phyloP scores from a whole-genome alignment of 1,140 invertebrate species.

The Drosophila leontia region DNA sequence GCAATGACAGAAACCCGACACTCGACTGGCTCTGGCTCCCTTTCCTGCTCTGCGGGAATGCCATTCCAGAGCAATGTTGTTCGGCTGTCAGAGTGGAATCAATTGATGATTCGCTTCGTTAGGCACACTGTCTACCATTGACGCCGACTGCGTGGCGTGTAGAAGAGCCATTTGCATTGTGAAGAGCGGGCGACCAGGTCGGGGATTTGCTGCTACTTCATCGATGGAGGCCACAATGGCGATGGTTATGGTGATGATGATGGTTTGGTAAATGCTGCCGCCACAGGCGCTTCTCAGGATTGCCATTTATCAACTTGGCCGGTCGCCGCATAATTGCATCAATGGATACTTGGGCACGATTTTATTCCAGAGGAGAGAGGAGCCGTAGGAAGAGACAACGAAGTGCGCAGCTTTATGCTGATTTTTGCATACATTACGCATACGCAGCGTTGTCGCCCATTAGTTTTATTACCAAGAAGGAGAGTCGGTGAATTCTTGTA shows the following conservation, averaged over 20 bases:
- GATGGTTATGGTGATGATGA: constrained; percentile 34
- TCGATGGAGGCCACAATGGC: constrained; percentile 19
- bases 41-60: not conserved
- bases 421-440: constrained; percentile 70
- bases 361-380: not conserved
- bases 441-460: constrained; percentile 68
- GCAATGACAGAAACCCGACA: constrained; percentile 65
- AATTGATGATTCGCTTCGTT: constrained; percentile 65
- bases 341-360: constrained; percentile 77
- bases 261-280: constrained; percentile 38
- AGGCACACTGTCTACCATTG: constrained; percentile 39
- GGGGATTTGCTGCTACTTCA: not conserved
- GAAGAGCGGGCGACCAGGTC: constrained; percentile 51
- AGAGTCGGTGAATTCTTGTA: constrained; percentile 10
- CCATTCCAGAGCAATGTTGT: constrained; percentile 49
- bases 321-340: constrained; percentile 69
- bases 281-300: constrained; percentile 52
- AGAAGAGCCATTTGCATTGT: constrained; percentile 79
- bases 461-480: constrained; percentile 54
- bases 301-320: constrained; percentile 79
- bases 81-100: constrained; percentile 70
- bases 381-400: too few relatives aligned
- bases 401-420: constrained; percentile 40
- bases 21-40: constrained; percentile 47
- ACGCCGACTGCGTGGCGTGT: constrained; percentile 60